phyloP scores from a whole-genome alignment of 2,888 invertebrate species.

The Parthenolecanium corni region DNA sequence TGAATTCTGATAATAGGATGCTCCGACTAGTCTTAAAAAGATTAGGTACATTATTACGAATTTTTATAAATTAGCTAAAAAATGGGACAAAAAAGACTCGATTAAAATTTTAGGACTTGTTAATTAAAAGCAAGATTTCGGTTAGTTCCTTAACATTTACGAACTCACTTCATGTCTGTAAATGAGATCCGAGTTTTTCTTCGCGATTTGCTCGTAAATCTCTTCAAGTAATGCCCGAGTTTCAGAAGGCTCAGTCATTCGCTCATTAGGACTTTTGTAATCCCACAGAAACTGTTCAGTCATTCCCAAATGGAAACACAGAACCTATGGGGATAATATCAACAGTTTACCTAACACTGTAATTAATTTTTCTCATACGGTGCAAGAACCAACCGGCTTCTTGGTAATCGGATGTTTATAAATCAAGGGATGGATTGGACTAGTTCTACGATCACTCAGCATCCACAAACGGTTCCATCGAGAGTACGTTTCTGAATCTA shows the following conservation, averaged over 20 bases:
- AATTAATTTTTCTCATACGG: not conserved
- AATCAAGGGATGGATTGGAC: constrained; percentile 35
- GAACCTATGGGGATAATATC: constrained; percentile 32
- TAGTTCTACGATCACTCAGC: constrained; percentile 35
- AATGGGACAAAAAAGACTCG: no score
- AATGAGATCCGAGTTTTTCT: constrained; percentile 33
- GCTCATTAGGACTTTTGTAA: constrained; percentile 33
- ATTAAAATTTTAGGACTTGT: no score
- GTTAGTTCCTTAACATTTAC: no score
- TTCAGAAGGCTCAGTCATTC: constrained; percentile 33
- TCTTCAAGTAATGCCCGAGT: constrained; percentile 32
- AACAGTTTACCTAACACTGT: not conserved
- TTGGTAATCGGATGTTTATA: constrained; percentile 35
- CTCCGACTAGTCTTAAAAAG: no score
- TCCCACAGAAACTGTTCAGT: constrained; percentile 35
- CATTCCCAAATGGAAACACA: constrained; percentile 37
- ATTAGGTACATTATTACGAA: no score
- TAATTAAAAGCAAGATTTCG: no score
- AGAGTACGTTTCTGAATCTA: constrained; percentile 32
- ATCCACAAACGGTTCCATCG: constrained; percentile 36
- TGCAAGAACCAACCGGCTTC: constrained; percentile 34
- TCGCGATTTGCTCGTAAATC: constrained; percentile 35
- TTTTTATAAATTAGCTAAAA: no score
- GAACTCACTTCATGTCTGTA: constrained; percentile 35
- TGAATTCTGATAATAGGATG: no score